phyloP scores from a whole-genome alignment of 1,140 invertebrate species.

The Parasteatoda tepidariorum region DNA sequence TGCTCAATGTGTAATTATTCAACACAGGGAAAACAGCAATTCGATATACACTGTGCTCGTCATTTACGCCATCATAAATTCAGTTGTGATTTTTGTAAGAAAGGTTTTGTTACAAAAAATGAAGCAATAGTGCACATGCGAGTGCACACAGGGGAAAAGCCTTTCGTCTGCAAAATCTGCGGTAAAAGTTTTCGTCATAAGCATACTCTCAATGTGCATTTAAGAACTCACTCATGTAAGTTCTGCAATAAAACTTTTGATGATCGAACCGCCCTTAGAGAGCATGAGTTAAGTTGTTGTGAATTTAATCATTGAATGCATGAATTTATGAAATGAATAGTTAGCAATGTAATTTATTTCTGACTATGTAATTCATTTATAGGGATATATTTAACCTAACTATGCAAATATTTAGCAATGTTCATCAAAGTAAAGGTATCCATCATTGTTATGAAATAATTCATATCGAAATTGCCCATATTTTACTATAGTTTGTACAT shows the following conservation, averaged over 20 bases:
- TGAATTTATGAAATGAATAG: no score
- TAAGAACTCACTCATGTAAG: slow-evolving; percentile 44
- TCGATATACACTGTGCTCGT: slow-evolving; percentile 46
- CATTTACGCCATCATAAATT: slow-evolving; percentile 46
- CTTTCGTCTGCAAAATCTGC: slow-evolving; percentile 39
- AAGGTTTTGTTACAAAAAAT: slow-evolving; percentile 54
- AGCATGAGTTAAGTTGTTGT: slow-evolving; percentile 35
- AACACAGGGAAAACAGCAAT: slow-evolving; percentile 49
- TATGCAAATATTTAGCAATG: no score
- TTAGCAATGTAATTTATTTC: no score
- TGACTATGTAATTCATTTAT: no score
- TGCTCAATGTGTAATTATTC: slow-evolving; percentile 44
- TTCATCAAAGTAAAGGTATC: no score
- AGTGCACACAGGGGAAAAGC: slow-evolving; percentile 50
- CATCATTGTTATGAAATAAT: no score
- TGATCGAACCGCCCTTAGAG: slow-evolving; percentile 9
- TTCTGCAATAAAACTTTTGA: slow-evolving; percentile 38
- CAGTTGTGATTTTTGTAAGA: slow-evolving; percentile 42
- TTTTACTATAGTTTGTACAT: no score
- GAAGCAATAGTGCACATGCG: slow-evolving; percentile 52
- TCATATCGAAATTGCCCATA: no score
- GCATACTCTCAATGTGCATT: slow-evolving; percentile 50
- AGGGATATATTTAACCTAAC: no score
- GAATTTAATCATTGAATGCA: no score
- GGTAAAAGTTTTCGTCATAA: slow-evolving; percentile 50